A percentile compares a stretch with the other conserved stretches of the same genome.
Evolutionary conservation across 2,113 vertebrate species (phyloP).

Genomic region (Antechinus flavipes): DNA sequence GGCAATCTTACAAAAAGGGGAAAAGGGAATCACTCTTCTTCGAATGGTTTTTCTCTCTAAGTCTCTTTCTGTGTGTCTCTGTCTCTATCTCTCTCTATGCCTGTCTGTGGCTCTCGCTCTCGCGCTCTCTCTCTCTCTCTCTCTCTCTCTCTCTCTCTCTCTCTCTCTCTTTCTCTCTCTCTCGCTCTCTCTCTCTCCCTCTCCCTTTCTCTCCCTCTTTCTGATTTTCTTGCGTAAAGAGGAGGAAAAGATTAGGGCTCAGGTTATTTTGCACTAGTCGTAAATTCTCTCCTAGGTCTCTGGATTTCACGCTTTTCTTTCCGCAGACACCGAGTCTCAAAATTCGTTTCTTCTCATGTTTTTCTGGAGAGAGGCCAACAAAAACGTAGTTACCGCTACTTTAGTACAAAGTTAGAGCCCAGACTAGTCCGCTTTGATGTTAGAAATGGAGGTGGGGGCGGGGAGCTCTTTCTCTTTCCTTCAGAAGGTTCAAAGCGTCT

Average conservation of each 20-base stretch:
- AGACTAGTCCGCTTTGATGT: slow-evolving; percentile 37
- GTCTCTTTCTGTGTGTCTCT: neutral
- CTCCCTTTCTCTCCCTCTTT: neutral
- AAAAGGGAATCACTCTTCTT: neutral
- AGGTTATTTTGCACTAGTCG: neutral
- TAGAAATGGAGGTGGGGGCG: neutral
- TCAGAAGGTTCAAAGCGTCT: slow-evolving; percentile 23
- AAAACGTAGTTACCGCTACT: slow-evolving; percentile 25
- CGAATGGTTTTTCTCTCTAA: neutral
- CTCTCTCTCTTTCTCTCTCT: neutral
- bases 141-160: neutral
- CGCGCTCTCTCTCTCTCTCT: no score
- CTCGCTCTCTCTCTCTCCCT: no score
- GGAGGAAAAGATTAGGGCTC: neutral
- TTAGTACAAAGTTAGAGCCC: slow-evolving; percentile 50
- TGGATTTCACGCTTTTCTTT: neutral
- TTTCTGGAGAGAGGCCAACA: slow-evolving; percentile 20
- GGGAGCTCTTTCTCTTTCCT: slow-evolving; percentile 11
- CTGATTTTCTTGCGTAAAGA: neutral
- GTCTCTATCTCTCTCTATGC: no score
- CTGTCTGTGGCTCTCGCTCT: no score
- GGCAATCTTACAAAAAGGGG: neutral
- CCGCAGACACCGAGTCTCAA: slow-evolving; percentile 22
- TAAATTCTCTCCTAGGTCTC: neutral
- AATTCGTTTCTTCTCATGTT: slow-evolving; percentile 30